Evolutionary conservation across 2,797 vertebrate genomes (phyloP).

Genomic region (Amblyraja radiata): DNA sequence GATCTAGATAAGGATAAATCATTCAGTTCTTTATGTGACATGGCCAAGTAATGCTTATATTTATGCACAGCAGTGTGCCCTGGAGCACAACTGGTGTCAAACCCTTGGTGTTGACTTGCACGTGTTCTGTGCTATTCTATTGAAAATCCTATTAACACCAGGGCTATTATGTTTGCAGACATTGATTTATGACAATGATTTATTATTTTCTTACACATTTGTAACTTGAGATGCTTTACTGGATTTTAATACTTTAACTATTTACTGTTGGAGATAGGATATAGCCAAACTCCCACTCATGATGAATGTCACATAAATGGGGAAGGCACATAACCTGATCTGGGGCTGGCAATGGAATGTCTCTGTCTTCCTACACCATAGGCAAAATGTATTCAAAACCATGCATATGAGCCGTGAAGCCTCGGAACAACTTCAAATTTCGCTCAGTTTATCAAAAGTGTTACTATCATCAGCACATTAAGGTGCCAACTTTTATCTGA

Average conservation of each 20-base stretch:
- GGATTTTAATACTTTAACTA: slow-evolving; percentile 32
- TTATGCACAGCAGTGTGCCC: slow-evolving; percentile 23
- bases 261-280: slow-evolving; percentile 16
- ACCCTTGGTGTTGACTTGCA: slow-evolving; percentile 20
- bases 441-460: not conserved
- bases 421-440: not conserved
- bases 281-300: slow-evolving; percentile 17
- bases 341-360: not conserved
- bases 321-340: slow-evolving; percentile 23
- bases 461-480: not conserved
- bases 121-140: slow-evolving; percentile 17
- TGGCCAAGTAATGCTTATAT: slow-evolving; percentile 5
- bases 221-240: slow-evolving; percentile 24
- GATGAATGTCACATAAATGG: slow-evolving; percentile 11
- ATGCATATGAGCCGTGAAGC: not conserved
- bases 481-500: slow-evolving; percentile 13
- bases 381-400: slow-evolving; percentile 1
- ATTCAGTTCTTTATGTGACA: not conserved
- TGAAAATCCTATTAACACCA: slow-evolving; percentile 26
- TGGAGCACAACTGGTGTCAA: slow-evolving; percentile 30
- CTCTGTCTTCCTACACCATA: not conserved
- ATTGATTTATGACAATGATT: slow-evolving; percentile 33
- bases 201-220: slow-evolving; percentile 30
- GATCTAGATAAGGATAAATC: slow-evolving; percentile 12
- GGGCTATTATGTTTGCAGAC: slow-evolving; percentile 30